phyloP scores from a whole-genome alignment of 2,888 invertebrate species.

The Drosophila macrospina region DNA sequence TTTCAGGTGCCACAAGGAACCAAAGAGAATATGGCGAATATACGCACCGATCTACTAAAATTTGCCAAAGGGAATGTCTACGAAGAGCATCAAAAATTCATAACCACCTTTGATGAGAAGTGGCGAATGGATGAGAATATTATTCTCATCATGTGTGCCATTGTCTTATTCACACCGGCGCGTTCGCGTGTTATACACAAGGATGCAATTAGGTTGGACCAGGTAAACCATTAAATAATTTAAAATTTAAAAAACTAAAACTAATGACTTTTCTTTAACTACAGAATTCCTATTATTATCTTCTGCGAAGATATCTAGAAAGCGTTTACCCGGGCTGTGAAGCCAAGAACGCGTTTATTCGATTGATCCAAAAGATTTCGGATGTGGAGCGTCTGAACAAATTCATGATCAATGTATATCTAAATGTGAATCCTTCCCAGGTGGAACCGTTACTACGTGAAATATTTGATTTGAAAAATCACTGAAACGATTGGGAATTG shows the following conservation, averaged over 20 bases:
- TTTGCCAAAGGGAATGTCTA: slow-evolving; percentile 95
- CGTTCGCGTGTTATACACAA: slow-evolving; percentile 92
- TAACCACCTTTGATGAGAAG: slow-evolving; percentile 93
- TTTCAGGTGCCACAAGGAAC: slow-evolving; percentile 90
- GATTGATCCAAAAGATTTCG: slow-evolving; percentile 95
- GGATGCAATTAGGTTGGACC: slow-evolving; percentile 94
- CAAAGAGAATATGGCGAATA: slow-evolving; percentile 90
- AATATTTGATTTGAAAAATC: slow-evolving; percentile 95
- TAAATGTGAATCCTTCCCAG: slow-evolving; percentile 95
- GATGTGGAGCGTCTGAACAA: slow-evolving; percentile 95
- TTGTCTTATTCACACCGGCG: slow-evolving; percentile 95
- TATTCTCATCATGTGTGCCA: slow-evolving; percentile 95
- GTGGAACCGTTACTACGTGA: slow-evolving; percentile 97
- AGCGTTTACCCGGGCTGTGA: slow-evolving; percentile 94
- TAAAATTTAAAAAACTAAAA: neutral
- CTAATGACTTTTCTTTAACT: slow-evolving; percentile 52
- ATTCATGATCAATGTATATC: slow-evolving; percentile 95
- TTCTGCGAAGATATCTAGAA: slow-evolving; percentile 93
- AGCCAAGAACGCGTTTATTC: slow-evolving; percentile 94
- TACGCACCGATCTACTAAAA: slow-evolving; percentile 95
- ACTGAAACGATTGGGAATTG: slow-evolving; percentile 68
- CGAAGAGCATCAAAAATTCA: slow-evolving; percentile 93
- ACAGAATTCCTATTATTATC: slow-evolving; percentile 95
- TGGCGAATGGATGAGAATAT: slow-evolving; percentile 95
- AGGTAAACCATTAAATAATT: slow-evolving; percentile 86